phyloP scores from a whole-genome alignment of 2,113 vertebrate genomes.

The Struthidea cinerea region DNA sequence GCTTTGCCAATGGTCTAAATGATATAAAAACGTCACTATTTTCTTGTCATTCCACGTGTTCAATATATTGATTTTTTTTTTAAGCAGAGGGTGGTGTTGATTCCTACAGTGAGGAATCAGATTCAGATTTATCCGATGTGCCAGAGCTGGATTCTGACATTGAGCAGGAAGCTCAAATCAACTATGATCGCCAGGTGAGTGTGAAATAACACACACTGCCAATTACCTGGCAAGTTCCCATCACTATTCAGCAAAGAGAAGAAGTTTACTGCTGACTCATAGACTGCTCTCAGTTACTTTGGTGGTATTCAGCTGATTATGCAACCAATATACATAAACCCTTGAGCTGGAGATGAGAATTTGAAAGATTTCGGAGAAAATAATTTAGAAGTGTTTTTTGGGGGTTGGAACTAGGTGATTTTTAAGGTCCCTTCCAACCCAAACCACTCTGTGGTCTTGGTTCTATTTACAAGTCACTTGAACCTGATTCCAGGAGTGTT shows the following conservation, averaged over 20 bases:
- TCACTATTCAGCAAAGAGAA: background rate
- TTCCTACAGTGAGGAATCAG: constrained; percentile 94
- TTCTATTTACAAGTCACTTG: background rate
- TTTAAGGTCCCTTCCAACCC: background rate
- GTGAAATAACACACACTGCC: background rate
- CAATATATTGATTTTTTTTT: background rate
- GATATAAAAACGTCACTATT: background rate
- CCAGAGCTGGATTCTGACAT: constrained; percentile 97
- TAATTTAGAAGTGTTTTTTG: background rate
- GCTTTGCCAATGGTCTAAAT: background rate
- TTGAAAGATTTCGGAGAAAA: background rate
- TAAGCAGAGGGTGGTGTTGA: constrained; percentile 84
- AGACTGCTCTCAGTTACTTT: background rate
- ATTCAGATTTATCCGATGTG: constrained; percentile 93
- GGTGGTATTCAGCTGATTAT: background rate
- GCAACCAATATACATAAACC: background rate
- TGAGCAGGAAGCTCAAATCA: constrained; percentile 97
- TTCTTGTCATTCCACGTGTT: background rate
- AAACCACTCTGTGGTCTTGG: background rate
- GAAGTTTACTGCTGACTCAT: background rate
- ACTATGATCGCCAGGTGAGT: constrained; percentile 92
- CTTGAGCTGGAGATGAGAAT: background rate
- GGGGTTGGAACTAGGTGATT: background rate
- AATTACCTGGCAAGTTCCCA: background rate
- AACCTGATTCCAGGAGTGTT: background rate